phyloP scores from a whole-genome alignment of 2,888 invertebrate genomes.

The Noctua janthe region DNA sequence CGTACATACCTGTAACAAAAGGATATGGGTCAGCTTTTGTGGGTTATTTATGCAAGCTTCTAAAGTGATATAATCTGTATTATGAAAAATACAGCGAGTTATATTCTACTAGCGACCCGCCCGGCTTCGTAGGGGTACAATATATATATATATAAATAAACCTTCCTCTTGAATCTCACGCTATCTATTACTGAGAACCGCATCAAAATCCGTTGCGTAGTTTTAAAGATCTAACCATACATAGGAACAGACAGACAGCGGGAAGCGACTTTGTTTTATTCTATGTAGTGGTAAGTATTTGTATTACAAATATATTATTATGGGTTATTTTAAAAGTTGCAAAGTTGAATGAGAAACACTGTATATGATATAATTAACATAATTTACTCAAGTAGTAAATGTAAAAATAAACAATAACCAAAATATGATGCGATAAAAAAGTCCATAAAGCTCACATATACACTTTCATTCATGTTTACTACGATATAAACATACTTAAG shows the following conservation, averaged over 20 bases:
- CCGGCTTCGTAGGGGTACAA: too few relatives aligned
- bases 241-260: too few relatives aligned
- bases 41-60: background rate
- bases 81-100: background rate
- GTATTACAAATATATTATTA: background rate
- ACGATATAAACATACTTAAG: slow-evolving; percentile 68
- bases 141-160: too few relatives aligned
- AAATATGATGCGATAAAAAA: slow-evolving; percentile 55
- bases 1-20: slow-evolving; percentile 77
- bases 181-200: too few relatives aligned
- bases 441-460: slow-evolving; percentile 61
- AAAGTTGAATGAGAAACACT: background rate
- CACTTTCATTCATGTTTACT: slow-evolving; percentile 66
- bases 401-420: slow-evolving; percentile 41
- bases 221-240: too few relatives aligned
- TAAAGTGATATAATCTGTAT: background rate
- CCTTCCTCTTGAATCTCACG: too few relatives aligned
- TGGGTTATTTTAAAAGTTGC: background rate
- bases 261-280: too few relatives aligned
- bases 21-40: slow-evolving; percentile 42
- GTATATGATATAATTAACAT: slow-evolving; percentile 6
- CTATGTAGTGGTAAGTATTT: background rate
- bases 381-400: slow-evolving; percentile 27
- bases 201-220: too few relatives aligned
- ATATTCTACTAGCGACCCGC: background rate